Evolutionary conservation across 2,113 vertebrate species (phyloP).

Genomic region (Scomber scombrus): DNA sequence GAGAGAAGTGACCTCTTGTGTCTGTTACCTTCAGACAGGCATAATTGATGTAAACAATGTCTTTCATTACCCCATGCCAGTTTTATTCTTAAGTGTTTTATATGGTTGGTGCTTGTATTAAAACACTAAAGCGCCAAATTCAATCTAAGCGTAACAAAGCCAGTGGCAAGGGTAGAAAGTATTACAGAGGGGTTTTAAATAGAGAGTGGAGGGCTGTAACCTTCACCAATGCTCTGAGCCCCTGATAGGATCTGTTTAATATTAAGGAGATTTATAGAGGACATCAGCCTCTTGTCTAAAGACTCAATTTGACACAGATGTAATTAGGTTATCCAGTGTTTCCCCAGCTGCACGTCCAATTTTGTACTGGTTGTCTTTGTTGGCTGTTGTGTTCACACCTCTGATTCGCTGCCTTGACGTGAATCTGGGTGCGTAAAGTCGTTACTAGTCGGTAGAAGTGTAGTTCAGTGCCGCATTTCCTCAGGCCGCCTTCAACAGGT

Average conservation of each 20-base stretch:
- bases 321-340: slow-evolving; percentile 48
- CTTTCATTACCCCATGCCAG: background rate
- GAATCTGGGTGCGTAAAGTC: slow-evolving; percentile 18
- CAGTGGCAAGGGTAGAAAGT: slow-evolving; percentile 26
- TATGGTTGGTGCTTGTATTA: background rate
- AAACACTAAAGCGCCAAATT: slow-evolving; percentile 9
- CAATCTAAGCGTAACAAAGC: slow-evolving; percentile 31
- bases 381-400: slow-evolving; percentile 6
- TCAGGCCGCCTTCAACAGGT: background rate
- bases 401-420: slow-evolving; percentile 14
- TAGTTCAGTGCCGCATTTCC: background rate
- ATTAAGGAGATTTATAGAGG: slow-evolving; percentile 42
- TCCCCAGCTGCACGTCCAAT: slow-evolving; percentile 25
- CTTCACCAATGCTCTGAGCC: slow-evolving; percentile 16
- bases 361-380: slow-evolving; percentile 23
- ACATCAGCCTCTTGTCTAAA: slow-evolving; percentile 28
- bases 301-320: background rate
- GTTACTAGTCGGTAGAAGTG: slow-evolving; percentile 2
- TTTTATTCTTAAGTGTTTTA: background rate
- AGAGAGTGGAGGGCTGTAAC: slow-evolving; percentile 75
- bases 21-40: background rate
- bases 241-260: slow-evolving; percentile 48
- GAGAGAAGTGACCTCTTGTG: background rate
- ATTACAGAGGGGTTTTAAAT: slow-evolving; percentile 34
- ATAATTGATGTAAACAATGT: background rate